A percentile compares a stretch with the other conserved stretches of the same genome.
Conservation (phyloP, 2,113 vertebrate species). For the Platysternon megacephalum region DNA sequence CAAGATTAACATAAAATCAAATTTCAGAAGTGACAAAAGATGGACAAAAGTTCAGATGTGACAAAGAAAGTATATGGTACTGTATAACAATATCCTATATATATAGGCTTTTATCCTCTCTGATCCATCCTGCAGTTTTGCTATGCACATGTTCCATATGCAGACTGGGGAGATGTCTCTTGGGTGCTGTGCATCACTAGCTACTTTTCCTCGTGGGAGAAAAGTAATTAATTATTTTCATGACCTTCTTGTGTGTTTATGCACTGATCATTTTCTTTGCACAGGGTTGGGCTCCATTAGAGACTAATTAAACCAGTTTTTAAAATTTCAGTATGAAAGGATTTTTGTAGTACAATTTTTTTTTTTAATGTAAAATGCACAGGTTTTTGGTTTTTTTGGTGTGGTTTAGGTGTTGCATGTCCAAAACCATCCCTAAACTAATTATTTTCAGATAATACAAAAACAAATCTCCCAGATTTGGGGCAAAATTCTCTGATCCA, state of each 20-base stretch:
- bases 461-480: background rate
- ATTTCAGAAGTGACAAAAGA: background rate
- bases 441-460: background rate
- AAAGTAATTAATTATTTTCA: background rate
- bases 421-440: background rate
- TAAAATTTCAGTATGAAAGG: too few species aligned
- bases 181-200: background rate
- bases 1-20: too few species aligned
- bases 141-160: background rate
- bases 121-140: background rate
- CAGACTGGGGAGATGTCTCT: background rate
- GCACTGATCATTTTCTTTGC: background rate
- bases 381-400: background rate
- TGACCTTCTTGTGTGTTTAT: background rate
- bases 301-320: background rate
- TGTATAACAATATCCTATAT: background rate
- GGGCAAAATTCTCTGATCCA: background rate
- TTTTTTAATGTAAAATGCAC: background rate
- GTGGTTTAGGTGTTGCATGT: background rate
- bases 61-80: background rate
- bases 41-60: background rate
- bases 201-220: too few species aligned
- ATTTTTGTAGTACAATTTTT: background rate
- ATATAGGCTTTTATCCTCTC: background rate
- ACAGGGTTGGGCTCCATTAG: background rate